Percentiles rank a stretch among this genome's conserved stretches.
Conservation (phyloP, 1,140 invertebrate genomes). For the Bombus breviceps region DNA sequence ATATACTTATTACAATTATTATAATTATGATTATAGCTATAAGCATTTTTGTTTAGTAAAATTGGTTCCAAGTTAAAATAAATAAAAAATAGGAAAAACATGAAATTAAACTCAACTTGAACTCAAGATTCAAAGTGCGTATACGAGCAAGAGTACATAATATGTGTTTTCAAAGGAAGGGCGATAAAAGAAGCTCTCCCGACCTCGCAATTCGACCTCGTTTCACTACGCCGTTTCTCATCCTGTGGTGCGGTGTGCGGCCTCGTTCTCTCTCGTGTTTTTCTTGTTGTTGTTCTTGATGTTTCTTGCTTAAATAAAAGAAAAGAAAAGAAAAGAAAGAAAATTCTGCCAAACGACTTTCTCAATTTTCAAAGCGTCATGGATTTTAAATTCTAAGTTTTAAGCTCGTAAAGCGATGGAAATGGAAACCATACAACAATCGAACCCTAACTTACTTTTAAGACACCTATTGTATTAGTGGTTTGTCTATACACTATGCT, state of each 20-base stretch:
- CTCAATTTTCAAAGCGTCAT: constrained; percentile 11
- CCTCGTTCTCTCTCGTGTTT: constrained; percentile 58
- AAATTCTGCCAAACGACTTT: constrained; percentile 35
- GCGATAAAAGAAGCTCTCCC: constrained; percentile 58
- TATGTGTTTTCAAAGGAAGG: constrained; percentile 45
- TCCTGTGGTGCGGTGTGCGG: constrained; percentile 44
- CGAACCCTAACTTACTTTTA: constrained; percentile 20
- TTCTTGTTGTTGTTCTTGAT: constrained; percentile 26
- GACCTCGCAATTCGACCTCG: constrained; percentile 57
- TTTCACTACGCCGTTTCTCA: constrained; percentile 51
- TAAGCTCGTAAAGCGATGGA: constrained; percentile 34
- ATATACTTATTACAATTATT: not conserved
- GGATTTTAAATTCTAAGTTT: constrained; percentile 18
- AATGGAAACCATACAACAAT: constrained; percentile 28
- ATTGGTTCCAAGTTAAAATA: not conserved
- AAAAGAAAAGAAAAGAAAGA: constrained; percentile 1
- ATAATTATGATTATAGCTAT: too few relatives aligned
- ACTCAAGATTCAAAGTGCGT: not conserved
- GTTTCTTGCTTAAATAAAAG: constrained; percentile 22
- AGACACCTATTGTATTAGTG: constrained; percentile 9
- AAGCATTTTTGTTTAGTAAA: not conserved
- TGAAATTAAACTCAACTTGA: not conserved
- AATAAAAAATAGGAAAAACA: not conserved
- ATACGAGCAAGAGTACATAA: not conserved
- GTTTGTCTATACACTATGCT: not conserved